phyloP scores from a whole-genome alignment of 2,797 vertebrate genomes.

The Ficedula albicollis region DNA sequence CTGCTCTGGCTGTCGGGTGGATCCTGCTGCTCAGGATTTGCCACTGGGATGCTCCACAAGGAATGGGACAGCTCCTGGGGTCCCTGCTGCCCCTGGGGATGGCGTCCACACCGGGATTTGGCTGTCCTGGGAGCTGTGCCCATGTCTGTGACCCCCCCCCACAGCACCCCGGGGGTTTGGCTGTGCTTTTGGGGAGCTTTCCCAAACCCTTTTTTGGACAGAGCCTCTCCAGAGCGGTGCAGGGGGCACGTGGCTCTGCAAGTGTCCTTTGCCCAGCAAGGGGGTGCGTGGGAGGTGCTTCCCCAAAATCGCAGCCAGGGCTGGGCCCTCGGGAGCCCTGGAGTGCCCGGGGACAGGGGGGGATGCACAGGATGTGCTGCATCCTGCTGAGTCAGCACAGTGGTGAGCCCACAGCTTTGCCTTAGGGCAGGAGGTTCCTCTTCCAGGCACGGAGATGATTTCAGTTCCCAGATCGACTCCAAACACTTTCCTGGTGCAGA shows the following conservation, averaged over 20 bases:
- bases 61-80: neutral
- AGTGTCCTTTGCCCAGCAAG: neutral
- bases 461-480: neutral
- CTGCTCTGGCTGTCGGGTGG: neutral
- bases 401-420: neutral
- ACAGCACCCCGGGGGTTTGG: fast-evolving
- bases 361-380: neutral
- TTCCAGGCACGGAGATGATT: neutral
- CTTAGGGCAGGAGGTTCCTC: constrained; percentile 14
- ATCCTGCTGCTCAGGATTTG: neutral
- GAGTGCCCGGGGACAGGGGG: neutral
- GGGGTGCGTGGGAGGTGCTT: neutral
- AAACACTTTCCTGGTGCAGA: neutral
- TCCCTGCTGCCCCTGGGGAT: fast-evolving
- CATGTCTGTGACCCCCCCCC: fast-evolving
- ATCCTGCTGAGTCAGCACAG: neutral
- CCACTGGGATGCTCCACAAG: neutral
- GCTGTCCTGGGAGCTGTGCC: neutral
- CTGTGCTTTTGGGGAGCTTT: neutral
- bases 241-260: neutral
- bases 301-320: fast-evolving
- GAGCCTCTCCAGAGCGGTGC: fast-evolving
- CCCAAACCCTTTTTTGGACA: neutral
- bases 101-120: fast-evolving
- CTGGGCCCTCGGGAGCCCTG: fast-evolving